Conservation (phyloP, 2,888 invertebrate genomes). For the Saturnia pavonia region DNA sequence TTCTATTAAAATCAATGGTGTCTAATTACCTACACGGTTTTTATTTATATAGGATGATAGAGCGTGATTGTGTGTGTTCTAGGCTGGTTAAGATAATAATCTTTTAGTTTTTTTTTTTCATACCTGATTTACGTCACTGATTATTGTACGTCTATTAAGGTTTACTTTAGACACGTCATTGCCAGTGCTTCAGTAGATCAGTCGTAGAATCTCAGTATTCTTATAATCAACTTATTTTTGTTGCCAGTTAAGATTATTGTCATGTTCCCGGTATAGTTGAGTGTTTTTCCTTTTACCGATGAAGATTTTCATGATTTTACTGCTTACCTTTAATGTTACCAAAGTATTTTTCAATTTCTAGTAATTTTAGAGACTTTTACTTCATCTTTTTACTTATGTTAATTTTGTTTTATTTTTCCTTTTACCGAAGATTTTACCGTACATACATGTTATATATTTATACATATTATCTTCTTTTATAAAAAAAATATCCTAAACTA, state of each 20-base stretch:
- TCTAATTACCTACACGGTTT: too few relatives aligned
- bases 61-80: too few relatives aligned
- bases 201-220: conserved; percentile 66
- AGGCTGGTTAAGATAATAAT: too few relatives aligned
- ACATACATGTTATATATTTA: too few relatives aligned
- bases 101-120: too few relatives aligned
- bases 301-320: neutral
- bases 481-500: too few relatives aligned
- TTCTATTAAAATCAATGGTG: too few relatives aligned
- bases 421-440: too few relatives aligned
- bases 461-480: too few relatives aligned
- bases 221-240: conserved; percentile 32
- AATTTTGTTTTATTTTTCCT: neutral
- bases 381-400: neutral
- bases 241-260: neutral
- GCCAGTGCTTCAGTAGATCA: conserved; percentile 44
- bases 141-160: neutral
- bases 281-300: neutral
- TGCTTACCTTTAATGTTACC: too few relatives aligned
- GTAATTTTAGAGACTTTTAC: neutral
- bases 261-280: neutral
- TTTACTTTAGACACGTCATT: neutral
- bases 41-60: too few relatives aligned
- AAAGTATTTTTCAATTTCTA: neutral
- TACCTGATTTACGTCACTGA: neutral